Conservation (phyloP, 1,140 invertebrate species). For the Drosophila busckii region DNA sequence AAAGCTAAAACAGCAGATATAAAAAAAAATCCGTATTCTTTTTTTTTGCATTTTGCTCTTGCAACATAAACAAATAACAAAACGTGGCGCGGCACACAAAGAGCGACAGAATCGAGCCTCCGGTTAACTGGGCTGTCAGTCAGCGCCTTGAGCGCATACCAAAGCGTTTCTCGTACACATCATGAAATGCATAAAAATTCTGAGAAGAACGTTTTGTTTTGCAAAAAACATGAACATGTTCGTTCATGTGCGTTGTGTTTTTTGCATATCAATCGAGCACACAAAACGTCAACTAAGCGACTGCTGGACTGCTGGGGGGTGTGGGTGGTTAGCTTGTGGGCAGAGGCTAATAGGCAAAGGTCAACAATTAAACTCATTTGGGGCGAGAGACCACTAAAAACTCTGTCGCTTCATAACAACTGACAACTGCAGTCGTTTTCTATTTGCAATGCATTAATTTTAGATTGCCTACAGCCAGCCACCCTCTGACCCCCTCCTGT, state of each 20-base stretch:
- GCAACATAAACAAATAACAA: slow-evolving; percentile 69
- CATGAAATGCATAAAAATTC: slow-evolving; percentile 48
- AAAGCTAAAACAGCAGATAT: slow-evolving; percentile 7
- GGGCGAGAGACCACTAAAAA: slow-evolving; percentile 14
- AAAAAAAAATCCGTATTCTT: too few relatives aligned
- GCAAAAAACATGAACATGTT: slow-evolving; percentile 9
- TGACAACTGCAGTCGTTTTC: slow-evolving; percentile 56
- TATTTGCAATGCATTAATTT: slow-evolving; percentile 72
- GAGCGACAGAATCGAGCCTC: slow-evolving; percentile 24
- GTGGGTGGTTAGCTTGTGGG: slow-evolving; percentile 57
- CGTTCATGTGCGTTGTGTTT: slow-evolving; percentile 34
- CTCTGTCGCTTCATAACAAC: neutral
- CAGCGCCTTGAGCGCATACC: slow-evolving; percentile 52
- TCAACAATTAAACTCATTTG: slow-evolving; percentile 73
- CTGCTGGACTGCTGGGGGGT: too few relatives aligned
- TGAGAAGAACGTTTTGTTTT: slow-evolving; percentile 39
- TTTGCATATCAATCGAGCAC: slow-evolving; percentile 18
- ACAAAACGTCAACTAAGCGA: slow-evolving; percentile 23
- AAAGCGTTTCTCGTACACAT: slow-evolving; percentile 43
- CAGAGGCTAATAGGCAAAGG: slow-evolving; percentile 72
- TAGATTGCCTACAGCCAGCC: slow-evolving; percentile 41
- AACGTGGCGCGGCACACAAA: slow-evolving; percentile 41
- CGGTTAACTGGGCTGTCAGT: slow-evolving; percentile 52
- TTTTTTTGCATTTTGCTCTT: slow-evolving; percentile 23
- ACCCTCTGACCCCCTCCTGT: neutral